These are phyloP conservation scores for Dendrolimus kikuchii DNA, from an alignment of 1,140 invertebrate species.

Conservation along the genomic window DNA sequence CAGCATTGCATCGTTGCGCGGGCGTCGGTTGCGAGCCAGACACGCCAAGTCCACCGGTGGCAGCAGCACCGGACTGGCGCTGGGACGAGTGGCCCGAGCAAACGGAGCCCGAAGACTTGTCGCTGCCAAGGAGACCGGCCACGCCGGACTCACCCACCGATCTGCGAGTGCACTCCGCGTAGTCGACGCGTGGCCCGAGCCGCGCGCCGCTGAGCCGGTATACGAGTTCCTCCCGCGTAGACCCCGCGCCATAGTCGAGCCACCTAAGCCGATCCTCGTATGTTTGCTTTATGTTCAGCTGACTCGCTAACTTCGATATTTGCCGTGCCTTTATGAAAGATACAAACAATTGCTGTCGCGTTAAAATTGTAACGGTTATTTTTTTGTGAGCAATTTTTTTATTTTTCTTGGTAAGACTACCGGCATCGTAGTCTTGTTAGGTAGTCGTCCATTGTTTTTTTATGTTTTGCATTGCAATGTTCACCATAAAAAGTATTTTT, in stretches of 20 bases:
- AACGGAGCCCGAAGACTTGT: conserved; percentile 90
- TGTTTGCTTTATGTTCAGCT: conserved; percentile 10
- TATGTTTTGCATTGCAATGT: conserved; percentile 43
- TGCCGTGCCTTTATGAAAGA: conserved; percentile 3
- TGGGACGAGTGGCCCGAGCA: conserved; percentile 79
- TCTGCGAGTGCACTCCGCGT: conserved; percentile 61
- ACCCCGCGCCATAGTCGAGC: conserved; percentile 29
- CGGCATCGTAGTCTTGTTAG: conserved; percentile 36
- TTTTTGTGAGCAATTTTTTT: conserved; percentile 31
- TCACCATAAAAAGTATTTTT: conserved; percentile 49
- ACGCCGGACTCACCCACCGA: conserved; percentile 62
- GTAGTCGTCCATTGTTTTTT: conserved; percentile 53
- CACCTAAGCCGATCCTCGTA: conserved; percentile 9
- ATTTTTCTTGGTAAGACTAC: conserved; percentile 46
- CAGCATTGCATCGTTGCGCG: conserved; percentile 88
- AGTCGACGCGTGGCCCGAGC: conserved; percentile 39
- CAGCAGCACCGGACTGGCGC: conserved; percentile 56
- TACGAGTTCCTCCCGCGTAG: conserved; percentile 73
- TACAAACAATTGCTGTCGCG: conserved; percentile 21
- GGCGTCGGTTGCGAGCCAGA: conserved; percentile 41
- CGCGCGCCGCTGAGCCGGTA: conserved; percentile 66
- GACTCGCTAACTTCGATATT: neutral
- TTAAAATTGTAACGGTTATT: conserved; percentile 26
- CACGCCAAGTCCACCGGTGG: conserved; percentile 44
- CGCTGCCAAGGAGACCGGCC: conserved; percentile 56